phyloP scores from a whole-genome alignment of 2,888 invertebrate species.

The Apamea anceps region DNA sequence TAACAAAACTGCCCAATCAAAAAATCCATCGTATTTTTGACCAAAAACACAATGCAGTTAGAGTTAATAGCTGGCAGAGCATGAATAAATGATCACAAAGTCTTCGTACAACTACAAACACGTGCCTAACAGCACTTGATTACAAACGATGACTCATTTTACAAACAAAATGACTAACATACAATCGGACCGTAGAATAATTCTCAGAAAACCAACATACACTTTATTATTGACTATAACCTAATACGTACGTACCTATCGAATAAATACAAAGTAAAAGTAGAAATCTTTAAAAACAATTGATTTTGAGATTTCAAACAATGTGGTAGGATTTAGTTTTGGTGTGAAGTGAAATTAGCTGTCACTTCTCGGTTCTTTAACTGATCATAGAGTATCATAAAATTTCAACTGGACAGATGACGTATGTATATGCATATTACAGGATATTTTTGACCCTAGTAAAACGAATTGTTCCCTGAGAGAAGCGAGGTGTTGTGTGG shows the following conservation, averaged over 20 bases:
- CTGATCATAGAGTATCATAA: neutral
- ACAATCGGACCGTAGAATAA: constrained; percentile 11
- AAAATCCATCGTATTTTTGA: neutral
- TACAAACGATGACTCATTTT: constrained; percentile 34
- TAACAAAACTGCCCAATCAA: neutral
- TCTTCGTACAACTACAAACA: constrained; percentile 20
- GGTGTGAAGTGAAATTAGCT: neutral
- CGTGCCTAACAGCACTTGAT: constrained; percentile 16
- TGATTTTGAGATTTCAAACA: constrained; percentile 33
- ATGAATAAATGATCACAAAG: constrained; percentile 46
- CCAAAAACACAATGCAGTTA: constrained; percentile 8
- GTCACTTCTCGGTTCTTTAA: neutral
- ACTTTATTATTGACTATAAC: constrained; percentile 41
- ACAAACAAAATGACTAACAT: constrained; percentile 31
- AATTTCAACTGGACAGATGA: neutral
- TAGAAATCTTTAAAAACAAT: constrained; percentile 5
- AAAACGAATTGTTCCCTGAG: neutral
- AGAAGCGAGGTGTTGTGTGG: too few relatives aligned
- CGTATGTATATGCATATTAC: neutral
- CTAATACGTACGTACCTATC: constrained; percentile 1
- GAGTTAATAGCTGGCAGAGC: constrained; percentile 5
- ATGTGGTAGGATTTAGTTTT: neutral
- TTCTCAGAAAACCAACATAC: constrained; percentile 52
- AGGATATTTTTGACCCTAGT: neutral
- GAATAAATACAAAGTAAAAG: constrained; percentile 32